These are phyloP conservation scores for Ivindomyrus marchei DNA, from an alignment of 2,113 vertebrate genomes.

Conservation along the genomic window DNA sequence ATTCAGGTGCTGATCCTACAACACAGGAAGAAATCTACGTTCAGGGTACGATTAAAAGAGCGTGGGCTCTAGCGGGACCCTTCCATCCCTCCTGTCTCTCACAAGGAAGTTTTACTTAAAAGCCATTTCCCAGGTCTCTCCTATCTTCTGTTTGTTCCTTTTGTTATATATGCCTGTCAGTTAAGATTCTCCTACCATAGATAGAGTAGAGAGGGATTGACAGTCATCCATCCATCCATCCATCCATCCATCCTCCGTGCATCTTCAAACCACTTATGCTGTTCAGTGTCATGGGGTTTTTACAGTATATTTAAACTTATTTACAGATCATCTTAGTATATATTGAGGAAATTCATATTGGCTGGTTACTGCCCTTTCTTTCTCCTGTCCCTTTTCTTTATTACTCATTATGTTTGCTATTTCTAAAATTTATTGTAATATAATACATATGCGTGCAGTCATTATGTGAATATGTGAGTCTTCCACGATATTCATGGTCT, in stretches of 20 bases:
- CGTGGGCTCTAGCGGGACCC: background rate
- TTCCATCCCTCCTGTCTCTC: background rate
- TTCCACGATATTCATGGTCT: background rate
- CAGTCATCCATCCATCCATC: background rate
- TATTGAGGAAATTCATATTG: background rate
- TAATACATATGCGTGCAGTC: background rate
- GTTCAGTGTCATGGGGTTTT: background rate
- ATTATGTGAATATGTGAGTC: background rate
- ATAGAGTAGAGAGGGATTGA: background rate
- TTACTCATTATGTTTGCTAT: background rate
- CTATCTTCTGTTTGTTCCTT: constrained; percentile 29
- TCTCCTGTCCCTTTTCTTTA: background rate
- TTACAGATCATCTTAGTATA: background rate
- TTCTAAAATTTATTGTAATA: background rate
- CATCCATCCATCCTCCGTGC: background rate
- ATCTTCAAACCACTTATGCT: background rate
- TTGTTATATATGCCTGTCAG: constrained; percentile 30
- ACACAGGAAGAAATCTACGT: background rate
- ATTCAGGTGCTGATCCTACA: background rate
- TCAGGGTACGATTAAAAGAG: constrained; percentile 5
- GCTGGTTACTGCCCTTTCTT: background rate
- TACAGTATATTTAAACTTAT: background rate
- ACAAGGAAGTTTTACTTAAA: constrained; percentile 11
- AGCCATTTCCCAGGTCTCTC: constrained; percentile 46
- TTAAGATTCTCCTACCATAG: background rate